phyloP scores from a whole-genome alignment of 2,113 vertebrate species.

The Rhinoptilus africanus region DNA sequence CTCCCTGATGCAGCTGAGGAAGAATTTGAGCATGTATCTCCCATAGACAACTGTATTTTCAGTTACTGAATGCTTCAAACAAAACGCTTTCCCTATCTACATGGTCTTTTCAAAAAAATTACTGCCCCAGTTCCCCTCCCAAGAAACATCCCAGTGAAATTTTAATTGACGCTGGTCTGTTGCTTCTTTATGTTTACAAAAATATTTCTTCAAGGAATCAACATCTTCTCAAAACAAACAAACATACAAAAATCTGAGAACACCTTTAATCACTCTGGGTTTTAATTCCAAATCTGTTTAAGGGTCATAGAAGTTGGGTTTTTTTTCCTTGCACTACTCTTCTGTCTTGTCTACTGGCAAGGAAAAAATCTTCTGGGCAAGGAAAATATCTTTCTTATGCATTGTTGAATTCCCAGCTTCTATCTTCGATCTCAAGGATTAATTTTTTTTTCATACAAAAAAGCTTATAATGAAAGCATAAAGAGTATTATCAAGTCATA shows the following conservation, averaged over 20 bases:
- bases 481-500: neutral
- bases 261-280: neutral
- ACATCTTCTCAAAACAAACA: neutral
- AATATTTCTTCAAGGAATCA: neutral
- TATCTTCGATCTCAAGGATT: neutral
- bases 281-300: neutral
- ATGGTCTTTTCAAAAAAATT: neutral
- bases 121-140: neutral
- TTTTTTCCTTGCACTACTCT: neutral
- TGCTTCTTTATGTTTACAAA: neutral
- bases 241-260: accelerated
- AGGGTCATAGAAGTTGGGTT: accelerated
- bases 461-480: neutral
- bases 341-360: neutral
- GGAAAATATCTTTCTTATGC: neutral
- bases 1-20: neutral
- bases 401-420: neutral
- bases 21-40: neutral
- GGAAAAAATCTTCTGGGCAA: neutral
- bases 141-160: neutral
- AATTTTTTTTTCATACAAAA: neutral
- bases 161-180: neutral
- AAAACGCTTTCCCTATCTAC: neutral
- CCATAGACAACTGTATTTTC: neutral
- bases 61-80: neutral